Conservation (phyloP, 2,797 vertebrate genomes). For the Gymnoscopelus braueri region DNA sequence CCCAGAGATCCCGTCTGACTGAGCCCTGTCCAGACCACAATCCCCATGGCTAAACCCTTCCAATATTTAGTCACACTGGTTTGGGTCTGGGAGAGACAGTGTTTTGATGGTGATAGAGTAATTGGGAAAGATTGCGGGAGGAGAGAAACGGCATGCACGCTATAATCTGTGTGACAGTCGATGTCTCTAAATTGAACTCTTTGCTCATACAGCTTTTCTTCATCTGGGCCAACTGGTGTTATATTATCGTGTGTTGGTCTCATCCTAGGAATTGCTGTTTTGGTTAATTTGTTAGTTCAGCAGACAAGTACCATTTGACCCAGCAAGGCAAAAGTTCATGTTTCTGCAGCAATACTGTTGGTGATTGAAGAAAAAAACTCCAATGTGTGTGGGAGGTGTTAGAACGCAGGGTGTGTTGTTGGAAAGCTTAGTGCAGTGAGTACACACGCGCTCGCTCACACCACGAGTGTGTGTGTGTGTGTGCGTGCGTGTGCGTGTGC, state of each 20-base stretch:
- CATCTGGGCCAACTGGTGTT: too few relatives aligned
- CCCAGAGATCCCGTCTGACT: conserved; percentile 71
- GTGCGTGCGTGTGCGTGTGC: too few relatives aligned
- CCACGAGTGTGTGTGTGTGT: background rate
- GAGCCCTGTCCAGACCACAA: conserved; percentile 61
- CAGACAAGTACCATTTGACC: conserved; percentile 34
- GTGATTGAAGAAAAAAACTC: conserved; percentile 55
- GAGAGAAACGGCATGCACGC: conserved; percentile 36
- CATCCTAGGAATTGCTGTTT: conserved; percentile 31
- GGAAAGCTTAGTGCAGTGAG: conserved; percentile 27
- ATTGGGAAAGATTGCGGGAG: conserved; percentile 62
- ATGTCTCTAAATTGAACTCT: conserved; percentile 55
- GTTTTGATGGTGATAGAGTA: conserved; percentile 72
- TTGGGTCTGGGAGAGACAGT: conserved; percentile 53
- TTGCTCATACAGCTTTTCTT: conserved; percentile 47
- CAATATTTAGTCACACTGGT: conserved; percentile 67
- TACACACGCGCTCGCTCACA: conserved; percentile 6
- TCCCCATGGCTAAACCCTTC: conserved; percentile 55
- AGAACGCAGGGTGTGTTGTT: conserved; percentile 46
- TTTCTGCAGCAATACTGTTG: conserved; percentile 20
- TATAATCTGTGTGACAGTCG: conserved; percentile 57
- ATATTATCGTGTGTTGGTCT: conserved; percentile 13
- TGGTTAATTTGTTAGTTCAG: conserved; percentile 38
- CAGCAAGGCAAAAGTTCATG: conserved; percentile 52
- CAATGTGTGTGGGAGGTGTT: conserved; percentile 56